Conservation (phyloP, 2,888 invertebrate genomes). For the Orchestes rusci region DNA sequence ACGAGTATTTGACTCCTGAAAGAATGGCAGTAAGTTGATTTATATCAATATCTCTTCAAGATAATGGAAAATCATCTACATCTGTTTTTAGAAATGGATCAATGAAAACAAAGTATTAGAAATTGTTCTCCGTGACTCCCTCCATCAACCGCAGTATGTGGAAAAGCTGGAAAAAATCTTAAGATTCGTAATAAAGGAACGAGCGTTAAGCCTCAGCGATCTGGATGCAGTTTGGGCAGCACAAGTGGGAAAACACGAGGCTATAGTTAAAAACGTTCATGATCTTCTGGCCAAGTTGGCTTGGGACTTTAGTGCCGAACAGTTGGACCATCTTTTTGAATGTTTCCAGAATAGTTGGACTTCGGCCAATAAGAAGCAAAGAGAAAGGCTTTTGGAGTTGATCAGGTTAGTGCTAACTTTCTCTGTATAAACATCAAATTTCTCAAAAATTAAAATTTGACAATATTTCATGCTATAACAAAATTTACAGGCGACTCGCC, state of each 20-base stretch:
- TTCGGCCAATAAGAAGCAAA: conserved; percentile 89
- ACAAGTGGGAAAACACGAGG: conserved; percentile 95
- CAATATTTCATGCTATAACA: not conserved
- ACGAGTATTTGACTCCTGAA: conserved; percentile 90
- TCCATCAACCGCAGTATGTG: conserved; percentile 97
- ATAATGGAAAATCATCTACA: not conserved
- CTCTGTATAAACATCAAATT: not conserved
- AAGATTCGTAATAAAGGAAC: conserved; percentile 92
- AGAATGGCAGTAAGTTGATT: conserved; percentile 76
- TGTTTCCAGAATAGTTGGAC: conserved; percentile 95
- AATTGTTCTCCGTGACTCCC: conserved; percentile 88
- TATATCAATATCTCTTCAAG: not conserved
- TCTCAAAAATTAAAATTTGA: too few species aligned
- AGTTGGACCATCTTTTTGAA: conserved; percentile 93
- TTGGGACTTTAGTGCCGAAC: conserved; percentile 97
- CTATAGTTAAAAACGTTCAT: conserved; percentile 96
- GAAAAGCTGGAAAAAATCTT: conserved; percentile 96
- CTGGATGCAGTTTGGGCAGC: conserved; percentile 96
- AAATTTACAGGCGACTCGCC: conserved; percentile 64
- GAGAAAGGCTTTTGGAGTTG: conserved; percentile 89
- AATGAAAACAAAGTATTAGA: conserved; percentile 92
- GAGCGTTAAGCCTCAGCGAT: conserved; percentile 81
- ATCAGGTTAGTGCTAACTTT: conserved; percentile 47
- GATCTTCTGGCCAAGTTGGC: conserved; percentile 93
- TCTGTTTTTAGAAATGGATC: conserved; percentile 72